Evolutionary conservation across 2,888 invertebrate species (phyloP).

Genomic region (Nomada flava): DNA sequence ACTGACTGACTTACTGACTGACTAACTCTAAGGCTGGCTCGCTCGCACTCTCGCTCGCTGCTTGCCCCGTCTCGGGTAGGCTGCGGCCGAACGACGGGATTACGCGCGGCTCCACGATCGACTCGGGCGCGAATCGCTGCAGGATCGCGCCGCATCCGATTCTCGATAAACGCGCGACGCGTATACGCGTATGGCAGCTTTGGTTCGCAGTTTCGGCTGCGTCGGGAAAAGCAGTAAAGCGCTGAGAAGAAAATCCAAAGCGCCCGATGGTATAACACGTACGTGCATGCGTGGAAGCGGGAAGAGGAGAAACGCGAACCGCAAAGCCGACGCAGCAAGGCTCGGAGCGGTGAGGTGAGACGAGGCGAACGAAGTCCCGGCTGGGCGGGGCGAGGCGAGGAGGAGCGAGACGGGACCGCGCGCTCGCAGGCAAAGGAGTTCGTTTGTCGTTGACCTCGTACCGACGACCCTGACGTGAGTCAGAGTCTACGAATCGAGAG

Average conservation of each 20-base stretch:
- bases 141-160: too few species aligned
- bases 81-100: too few species aligned
- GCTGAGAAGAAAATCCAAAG: not conserved
- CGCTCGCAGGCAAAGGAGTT: conserved; percentile 43
- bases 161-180: too few species aligned
- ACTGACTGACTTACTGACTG: conserved; percentile 18
- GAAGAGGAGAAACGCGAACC: conserved; percentile 9
- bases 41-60: not conserved
- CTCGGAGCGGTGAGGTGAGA: not conserved
- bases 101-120: too few species aligned
- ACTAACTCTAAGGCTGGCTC: conserved; percentile 18
- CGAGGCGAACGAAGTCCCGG: not conserved
- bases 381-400: not conserved
- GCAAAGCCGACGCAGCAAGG: not conserved
- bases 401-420: conserved; percentile 25
- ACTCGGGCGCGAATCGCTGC: too few species aligned
- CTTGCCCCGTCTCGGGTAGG: too few species aligned
- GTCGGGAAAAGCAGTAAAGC: not conserved
- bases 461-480: conserved; percentile 71
- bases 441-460: conserved; percentile 64
- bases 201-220: not conserved
- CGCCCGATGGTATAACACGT: not conserved
- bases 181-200: too few species aligned
- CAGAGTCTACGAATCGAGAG: conserved; percentile 63
- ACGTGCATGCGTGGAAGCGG: not conserved